Evolutionary conservation across 1,140 invertebrate species (phyloP), one percentile per base, ranked within the genome.

Genomic region (Zaprionus camerounensis): DNA sequence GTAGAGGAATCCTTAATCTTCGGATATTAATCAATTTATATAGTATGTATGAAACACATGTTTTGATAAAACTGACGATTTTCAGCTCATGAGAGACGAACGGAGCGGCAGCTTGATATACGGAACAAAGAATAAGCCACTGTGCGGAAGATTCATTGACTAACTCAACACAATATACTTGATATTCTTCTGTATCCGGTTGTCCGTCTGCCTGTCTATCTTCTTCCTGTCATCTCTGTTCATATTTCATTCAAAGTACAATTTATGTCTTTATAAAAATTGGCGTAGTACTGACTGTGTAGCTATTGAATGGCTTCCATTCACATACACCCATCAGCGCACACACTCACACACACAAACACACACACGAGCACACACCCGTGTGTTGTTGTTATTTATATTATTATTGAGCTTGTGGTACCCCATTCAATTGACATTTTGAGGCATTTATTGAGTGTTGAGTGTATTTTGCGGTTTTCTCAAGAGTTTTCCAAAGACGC

Each of bases 371-470:
- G 4, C 49, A 15, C 22, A 66, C 17, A 59, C 57, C 26, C 5
- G 24, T n/a, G 34, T 53, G 55, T 58, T 53, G 22, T 58, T 58
- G 31, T 28, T 51, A n/a, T 20, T 68, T 46, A 20, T n/a, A 44
- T 57, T 68, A 26, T 44, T 55, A 58, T 69, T 56, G 57, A 46
- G 46, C 58, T 59, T 26, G 66, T 69, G 58, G 58, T 53, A 53
- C 22, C 36, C 24, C 55, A 53, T 58, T 73, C 64, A 67, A 61
- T 69, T 41, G 58, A 70, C 66, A 36, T 28, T 28, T 53, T 51
- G 53, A 28, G 71, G 20, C 49, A 57, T 70, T 74, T 62, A 63
- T 63, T 57, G 72, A 70, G 53, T 28, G 51, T 70, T 70, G 53
- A 62, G 53, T 51, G 62, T 46, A 62, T 56, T 74, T 63, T 63